A percentile compares a stretch with the other conserved stretches of the same genome.
Evolutionary conservation across 2,113 vertebrate species (phyloP).

Genomic region (Chlorodrepanis virens): DNA sequence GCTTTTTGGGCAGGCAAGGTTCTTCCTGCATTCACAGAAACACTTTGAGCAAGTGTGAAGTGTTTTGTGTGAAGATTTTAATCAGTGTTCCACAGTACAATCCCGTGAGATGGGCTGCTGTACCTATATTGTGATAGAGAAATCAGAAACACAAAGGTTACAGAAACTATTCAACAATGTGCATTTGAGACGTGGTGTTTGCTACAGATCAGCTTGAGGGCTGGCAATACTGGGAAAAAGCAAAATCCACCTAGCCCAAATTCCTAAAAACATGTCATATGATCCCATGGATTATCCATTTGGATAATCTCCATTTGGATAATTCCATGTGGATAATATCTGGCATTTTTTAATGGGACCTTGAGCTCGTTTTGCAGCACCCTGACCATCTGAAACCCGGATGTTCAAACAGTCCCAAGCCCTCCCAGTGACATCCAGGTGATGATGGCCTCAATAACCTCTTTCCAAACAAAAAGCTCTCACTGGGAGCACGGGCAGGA

Average conservation of each 20-base stretch:
- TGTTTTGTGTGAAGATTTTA: not conserved
- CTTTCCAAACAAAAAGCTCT: not conserved
- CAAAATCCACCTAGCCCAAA: not conserved
- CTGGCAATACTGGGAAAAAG: not conserved
- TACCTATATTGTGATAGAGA: not conserved
- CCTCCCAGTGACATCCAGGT: fast-evolving
- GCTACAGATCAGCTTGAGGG: not conserved
- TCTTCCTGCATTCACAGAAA: not conserved
- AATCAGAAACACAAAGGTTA: not conserved
- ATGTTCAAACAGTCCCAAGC: not conserved
- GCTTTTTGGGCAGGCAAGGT: not conserved
- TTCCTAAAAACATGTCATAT: not conserved
- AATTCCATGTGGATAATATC: no score
- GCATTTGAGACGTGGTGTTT: not conserved
- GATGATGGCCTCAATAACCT: fast-evolving
- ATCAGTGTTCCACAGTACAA: not conserved
- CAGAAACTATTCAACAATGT: not conserved
- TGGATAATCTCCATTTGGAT: no score
- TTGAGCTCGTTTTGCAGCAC: not conserved
- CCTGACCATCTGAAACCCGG: no score
- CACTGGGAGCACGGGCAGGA: not conserved
- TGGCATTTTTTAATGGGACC: not conserved
- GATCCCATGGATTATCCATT: no score
- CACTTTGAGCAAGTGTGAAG: not conserved
- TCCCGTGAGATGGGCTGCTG: not conserved